phyloP scores from a whole-genome alignment of 2,797 vertebrate genomes.

The Malacoraja senta region DNA sequence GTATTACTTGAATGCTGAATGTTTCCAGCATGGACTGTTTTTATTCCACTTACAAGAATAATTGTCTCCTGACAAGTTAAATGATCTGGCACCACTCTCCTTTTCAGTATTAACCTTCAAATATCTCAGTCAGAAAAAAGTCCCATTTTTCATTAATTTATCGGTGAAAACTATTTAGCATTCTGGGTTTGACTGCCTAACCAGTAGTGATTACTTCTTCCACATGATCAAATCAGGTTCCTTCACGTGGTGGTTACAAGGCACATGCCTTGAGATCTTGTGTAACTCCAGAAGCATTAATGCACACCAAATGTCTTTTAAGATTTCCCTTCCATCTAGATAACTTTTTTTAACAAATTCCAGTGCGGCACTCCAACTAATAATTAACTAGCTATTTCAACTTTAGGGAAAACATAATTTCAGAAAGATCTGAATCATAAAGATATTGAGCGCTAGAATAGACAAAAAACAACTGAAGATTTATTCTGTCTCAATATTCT shows the following conservation, averaged over 20 bases:
- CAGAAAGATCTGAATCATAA: neutral
- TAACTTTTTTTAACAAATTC: no score
- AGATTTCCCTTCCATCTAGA: neutral
- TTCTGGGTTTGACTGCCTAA: neutral
- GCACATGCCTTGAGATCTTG: neutral
- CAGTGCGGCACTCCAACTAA: neutral
- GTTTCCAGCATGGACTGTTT: no score
- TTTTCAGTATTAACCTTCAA: neutral
- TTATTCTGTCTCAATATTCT: neutral
- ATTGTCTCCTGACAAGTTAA: neutral
- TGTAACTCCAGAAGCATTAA: neutral
- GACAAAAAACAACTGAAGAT: neutral
- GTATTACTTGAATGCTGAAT: no score
- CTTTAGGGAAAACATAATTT: neutral
- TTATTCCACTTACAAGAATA: neutral
- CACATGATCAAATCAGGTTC: neutral
- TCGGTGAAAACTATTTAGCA: neutral
- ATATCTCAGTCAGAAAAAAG: neutral
- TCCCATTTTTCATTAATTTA: neutral
- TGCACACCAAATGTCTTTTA: neutral
- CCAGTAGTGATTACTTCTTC: neutral
- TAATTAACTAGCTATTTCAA: neutral
- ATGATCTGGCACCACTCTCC: neutral
- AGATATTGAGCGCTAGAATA: neutral
- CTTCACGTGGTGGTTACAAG: neutral